Evolutionary conservation across 2,888 invertebrate species (phyloP), one percentile per base, ranked within the genome.

Genomic region (Girardia tigrina): DNA sequence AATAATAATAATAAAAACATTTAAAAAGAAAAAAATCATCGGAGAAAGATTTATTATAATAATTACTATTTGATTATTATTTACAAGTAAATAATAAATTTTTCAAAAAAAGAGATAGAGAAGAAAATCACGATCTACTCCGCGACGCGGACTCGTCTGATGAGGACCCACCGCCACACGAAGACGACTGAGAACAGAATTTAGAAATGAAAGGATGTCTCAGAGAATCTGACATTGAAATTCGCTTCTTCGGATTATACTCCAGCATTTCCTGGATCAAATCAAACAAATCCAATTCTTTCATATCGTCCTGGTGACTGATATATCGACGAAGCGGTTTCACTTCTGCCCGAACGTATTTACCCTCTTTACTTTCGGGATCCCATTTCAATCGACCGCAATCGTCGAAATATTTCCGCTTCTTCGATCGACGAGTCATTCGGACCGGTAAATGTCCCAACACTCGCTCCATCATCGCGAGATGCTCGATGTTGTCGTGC

Each of bases 321-420:
- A 26, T 74, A 42, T 75, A 76, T n/a, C 72, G 73, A 6, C 42
- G 20, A 6, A 98, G 86, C 75, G 94, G 94, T 87, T 94, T 94
- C 87, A 97, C 97, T 85, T 94, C 94, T 85, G 95, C 94, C 81
- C 94, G 88, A 69, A 99, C 97, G 83, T 97, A 99, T 86, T 94
- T 89, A 75, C 95, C 97, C 77, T 77, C 92, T 73, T 92, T 91
- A 82, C 92, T 92, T 83, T 93, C 92, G 80, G 93, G 92, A 84
- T 95, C 94, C 97, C 97, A 98, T 85, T 94, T 94, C 82, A 98
- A 88, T 86, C 91, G 91, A 75, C 94, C 94, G n/a, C 56, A 12
- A 12, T 56, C 56, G 84, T 94, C 91, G 27, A 77, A 74, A 56
- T 8, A 78, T 79, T 78, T 85, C 91, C 92, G 85, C 84, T 82